phyloP scores from a whole-genome alignment of 2,113 vertebrate genomes.

The Scartelaos histophorus region DNA sequence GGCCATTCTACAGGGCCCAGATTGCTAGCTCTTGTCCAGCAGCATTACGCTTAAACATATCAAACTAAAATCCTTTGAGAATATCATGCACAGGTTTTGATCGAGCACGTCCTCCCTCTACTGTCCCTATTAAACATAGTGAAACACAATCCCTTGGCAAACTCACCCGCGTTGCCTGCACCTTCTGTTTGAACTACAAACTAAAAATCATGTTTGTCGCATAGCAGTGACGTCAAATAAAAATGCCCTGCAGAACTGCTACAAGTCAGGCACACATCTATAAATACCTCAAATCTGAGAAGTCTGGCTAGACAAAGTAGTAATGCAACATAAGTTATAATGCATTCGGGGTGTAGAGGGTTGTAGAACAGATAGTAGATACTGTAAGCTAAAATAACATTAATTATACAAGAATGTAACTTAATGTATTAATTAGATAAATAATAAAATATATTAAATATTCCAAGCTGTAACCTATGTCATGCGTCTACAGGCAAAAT shows the following conservation, averaged over 20 bases:
- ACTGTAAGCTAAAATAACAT: too few relatives aligned
- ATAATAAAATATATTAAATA: too few relatives aligned
- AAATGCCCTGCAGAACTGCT: rapidly evolving
- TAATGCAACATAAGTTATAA: too few relatives aligned
- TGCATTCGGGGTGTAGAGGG: too few relatives aligned
- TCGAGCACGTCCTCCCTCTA: not conserved
- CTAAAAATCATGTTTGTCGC: slow-evolving; percentile 55
- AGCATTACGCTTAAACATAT: not conserved
- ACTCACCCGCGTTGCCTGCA: slow-evolving; percentile 42
- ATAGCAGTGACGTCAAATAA: not conserved
- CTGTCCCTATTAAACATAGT: not conserved
- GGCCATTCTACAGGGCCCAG: slow-evolving; percentile 36
- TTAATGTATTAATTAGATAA: too few relatives aligned
- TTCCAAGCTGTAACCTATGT: too few relatives aligned
- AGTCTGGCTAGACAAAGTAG: too few relatives aligned
- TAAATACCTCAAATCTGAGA: not conserved
- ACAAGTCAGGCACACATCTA: rapidly evolving
- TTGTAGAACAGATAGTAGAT: too few relatives aligned
- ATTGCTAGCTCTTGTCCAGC: slow-evolving; percentile 36
- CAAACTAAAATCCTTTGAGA: not conserved
- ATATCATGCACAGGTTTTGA: not conserved
- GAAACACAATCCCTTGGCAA: not conserved
- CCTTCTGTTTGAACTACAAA: slow-evolving; percentile 7
- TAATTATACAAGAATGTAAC: too few relatives aligned
- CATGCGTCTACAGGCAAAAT: too few relatives aligned